Conservation (phyloP, 2,113 vertebrate genomes). For the Paradoxurus hermaphroditus region DNA sequence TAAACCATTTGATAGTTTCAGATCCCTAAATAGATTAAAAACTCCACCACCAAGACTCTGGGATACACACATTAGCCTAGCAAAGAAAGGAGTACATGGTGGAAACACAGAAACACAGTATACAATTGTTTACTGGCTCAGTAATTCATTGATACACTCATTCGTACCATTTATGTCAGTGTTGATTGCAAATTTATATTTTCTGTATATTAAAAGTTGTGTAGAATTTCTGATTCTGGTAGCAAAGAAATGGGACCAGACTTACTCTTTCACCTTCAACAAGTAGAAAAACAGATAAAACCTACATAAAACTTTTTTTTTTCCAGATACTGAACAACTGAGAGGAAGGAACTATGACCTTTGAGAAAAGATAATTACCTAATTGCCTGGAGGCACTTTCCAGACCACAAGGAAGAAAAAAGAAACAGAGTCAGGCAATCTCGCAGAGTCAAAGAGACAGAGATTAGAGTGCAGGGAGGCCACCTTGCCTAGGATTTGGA, state of each 20-base stretch:
- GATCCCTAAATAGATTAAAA: not conserved
- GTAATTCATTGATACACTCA: not conserved
- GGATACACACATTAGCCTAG: not conserved
- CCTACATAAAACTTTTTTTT: not conserved
- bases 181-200: not conserved
- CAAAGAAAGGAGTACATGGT: not conserved
- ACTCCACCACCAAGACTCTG: not conserved
- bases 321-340: not conserved
- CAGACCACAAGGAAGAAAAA: not conserved
- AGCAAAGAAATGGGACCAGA: not conserved
- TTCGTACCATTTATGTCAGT: not conserved
- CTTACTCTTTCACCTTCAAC: not conserved
- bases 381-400: not conserved
- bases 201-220: not conserved
- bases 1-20: not conserved
- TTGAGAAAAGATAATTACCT: not conserved
- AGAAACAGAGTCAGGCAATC: not conserved
- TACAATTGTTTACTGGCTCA: not conserved
- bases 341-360: not conserved
- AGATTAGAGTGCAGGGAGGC: not conserved
- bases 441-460: not conserved
- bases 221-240: not conserved
- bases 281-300: not conserved
- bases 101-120: too few relatives aligned
- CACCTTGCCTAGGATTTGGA: not conserved